phyloP scores from a whole-genome alignment of 1,140 invertebrate genomes.

The Lordiphosa clarofinis region DNA sequence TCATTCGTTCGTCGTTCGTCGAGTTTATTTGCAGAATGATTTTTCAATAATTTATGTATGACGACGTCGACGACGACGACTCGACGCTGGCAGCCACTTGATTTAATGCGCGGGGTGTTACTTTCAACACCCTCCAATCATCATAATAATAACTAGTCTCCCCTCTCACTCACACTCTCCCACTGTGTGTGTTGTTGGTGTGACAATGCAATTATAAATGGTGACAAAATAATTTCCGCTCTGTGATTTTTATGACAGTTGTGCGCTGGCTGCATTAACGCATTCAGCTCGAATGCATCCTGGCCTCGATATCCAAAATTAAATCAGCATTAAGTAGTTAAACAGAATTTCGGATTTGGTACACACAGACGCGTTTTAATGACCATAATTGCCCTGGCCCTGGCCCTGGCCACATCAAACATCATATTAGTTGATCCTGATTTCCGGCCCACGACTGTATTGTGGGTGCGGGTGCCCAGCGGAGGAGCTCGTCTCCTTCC shows the following conservation, averaged over 20 bases:
- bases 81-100: conserved; percentile 49
- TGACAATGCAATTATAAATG: conserved; percentile 79
- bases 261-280: conserved; percentile 36
- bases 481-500: conserved; percentile 4
- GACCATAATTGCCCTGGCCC: conserved; percentile 55
- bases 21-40: conserved; percentile 76
- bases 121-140: conserved; percentile 74
- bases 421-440: conserved; percentile 68
- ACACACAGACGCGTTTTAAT: conserved; percentile 29
- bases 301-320: conserved; percentile 39
- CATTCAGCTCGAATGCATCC: conserved; percentile 56
- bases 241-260: conserved; percentile 79
- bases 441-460: conserved; percentile 54
- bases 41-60: conserved; percentile 78
- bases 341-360: conserved; percentile 2
- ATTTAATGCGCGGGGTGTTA: conserved; percentile 75
- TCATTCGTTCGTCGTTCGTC: conserved; percentile 8
- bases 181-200: conserved; percentile 42
- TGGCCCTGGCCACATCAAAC: conserved; percentile 10
- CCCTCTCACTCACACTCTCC: no score
- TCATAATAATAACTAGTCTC: conserved; percentile 49
- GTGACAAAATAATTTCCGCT: conserved; percentile 79
- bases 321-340: conserved; percentile 70
- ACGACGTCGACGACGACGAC: conserved; percentile 37
- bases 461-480: no score